Base-by-base conservation (phyloP, 2,113 vertebrate species). In the Danio rerio region DNA sequence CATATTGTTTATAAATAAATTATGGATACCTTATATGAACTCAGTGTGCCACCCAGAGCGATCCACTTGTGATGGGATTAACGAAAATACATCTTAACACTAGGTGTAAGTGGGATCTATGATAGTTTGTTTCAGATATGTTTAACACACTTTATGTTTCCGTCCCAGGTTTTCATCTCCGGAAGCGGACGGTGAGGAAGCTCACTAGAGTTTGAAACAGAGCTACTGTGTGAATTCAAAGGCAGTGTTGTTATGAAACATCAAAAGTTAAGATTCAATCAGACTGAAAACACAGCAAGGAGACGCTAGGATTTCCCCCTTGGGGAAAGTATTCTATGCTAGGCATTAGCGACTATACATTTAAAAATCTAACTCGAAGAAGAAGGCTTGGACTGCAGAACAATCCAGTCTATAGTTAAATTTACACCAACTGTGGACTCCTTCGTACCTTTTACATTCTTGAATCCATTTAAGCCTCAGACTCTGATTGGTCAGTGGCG, bases 401-500 rank as follows among this genome's bases (percentile, higher is more conserved):
- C 68, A 86, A 84, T 82, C 78, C 72, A 80, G 70, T 52, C 53
- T 61, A 77, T 50, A 80, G 55, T 83, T 76, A 78, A 49, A 78
- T 81, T 63, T 43, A 81, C 43, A 65, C 12, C 16, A 45, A 58
- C 4, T 43, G 21, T 56, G 50, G 31, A 18, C 52, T 74, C 59
- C 59, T 74, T 72, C 58, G 9, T 66, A 65, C 76, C 62, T 78
- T 49, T 61, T 72, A 65, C 70, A 59, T 81, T 71, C 76, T 68
- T 81, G 88, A 89, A 86, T 87, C 63, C 59, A 52, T 82, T 92
- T 92, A 97, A 85, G 94, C 94, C 87, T 96, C 94, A 5, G 94
- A 93, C 88, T 96, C 96, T 0, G 93, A 94, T 86, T 96, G 95
- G 43, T 95, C 91, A 7, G 92, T 93, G 85, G 92, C 85, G 52